These are phyloP conservation scores for Athetis lepigone DNA, from an alignment of 2,888 invertebrate genomes.

Conservation along the genomic window DNA sequence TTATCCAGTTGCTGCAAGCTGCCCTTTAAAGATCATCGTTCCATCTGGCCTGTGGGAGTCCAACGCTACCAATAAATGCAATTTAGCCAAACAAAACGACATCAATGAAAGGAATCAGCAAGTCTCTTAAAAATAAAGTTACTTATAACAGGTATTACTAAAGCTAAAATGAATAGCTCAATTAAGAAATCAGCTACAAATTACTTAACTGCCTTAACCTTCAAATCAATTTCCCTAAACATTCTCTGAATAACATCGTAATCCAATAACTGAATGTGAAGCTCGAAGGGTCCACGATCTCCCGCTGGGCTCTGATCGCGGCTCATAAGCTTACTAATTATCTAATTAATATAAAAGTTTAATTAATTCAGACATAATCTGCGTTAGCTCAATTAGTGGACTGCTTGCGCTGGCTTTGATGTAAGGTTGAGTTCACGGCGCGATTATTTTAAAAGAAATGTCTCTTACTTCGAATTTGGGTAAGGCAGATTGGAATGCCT, in stretches of 20 bases:
- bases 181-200: constrained; percentile 26
- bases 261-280: constrained; percentile 29
- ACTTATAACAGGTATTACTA: background rate
- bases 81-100: background rate
- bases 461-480: no score
- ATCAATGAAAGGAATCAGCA: background rate
- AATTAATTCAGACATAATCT: constrained; percentile 58
- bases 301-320: constrained; percentile 51
- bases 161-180: constrained; percentile 15
- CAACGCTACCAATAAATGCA: no score
- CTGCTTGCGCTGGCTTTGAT: constrained; percentile 35
- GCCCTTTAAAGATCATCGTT: no score
- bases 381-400: constrained; percentile 47
- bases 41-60: no score
- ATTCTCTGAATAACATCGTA: constrained; percentile 21
- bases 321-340: constrained; percentile 45
- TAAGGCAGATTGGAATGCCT: no score
- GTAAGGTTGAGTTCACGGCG: constrained; percentile 12
- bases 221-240: constrained; percentile 23
- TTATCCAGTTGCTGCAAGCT: no score
- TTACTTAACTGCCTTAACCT: constrained; percentile 16
- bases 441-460: background rate
- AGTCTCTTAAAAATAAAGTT: background rate
- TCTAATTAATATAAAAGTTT: constrained; percentile 44
- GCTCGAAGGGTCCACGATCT: constrained; percentile 1